phyloP scores from a whole-genome alignment of 2,797 vertebrate species.

The Kryptopterus vitreolus region DNA sequence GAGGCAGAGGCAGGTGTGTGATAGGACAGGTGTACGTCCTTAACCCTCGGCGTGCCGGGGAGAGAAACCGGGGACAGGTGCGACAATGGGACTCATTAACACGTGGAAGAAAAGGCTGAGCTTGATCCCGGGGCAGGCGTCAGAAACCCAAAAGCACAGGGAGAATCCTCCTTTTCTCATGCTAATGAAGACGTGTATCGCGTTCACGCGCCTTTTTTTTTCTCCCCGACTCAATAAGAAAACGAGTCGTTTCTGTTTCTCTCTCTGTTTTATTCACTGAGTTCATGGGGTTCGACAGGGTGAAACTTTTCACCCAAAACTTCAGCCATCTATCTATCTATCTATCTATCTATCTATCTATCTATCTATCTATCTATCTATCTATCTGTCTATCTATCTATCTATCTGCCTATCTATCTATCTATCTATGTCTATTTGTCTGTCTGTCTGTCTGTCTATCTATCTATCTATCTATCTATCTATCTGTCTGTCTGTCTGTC shows the following conservation, averaged over 20 bases:
- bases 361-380: too few species aligned
- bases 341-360: too few species aligned
- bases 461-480: too few species aligned
- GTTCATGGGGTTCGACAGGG: neutral
- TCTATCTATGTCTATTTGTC: too few species aligned
- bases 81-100: constrained; percentile 60
- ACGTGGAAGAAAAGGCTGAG: constrained; percentile 63
- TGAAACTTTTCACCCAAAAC: constrained; percentile 4
- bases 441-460: too few species aligned
- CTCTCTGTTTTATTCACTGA: neutral
- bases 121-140: constrained; percentile 61
- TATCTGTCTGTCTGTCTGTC: too few species aligned
- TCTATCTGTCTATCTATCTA: too few species aligned
- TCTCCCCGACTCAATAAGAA: constrained; percentile 26
- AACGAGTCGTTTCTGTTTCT: constrained; percentile 58
- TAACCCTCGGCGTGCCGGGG: constrained; percentile 79
- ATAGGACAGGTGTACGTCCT: constrained; percentile 91
- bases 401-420: too few species aligned
- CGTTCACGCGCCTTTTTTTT: constrained; percentile 12
- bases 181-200: constrained; percentile 44
- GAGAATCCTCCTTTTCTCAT: constrained; percentile 59
- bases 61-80: constrained; percentile 62
- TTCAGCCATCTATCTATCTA: neutral
- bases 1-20: constrained; percentile 84
- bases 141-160: constrained; percentile 56